These are phyloP conservation scores for Centrocercus urophasianus DNA, from an alignment of 2,113 vertebrate genomes.

Conservation along the genomic window DNA sequence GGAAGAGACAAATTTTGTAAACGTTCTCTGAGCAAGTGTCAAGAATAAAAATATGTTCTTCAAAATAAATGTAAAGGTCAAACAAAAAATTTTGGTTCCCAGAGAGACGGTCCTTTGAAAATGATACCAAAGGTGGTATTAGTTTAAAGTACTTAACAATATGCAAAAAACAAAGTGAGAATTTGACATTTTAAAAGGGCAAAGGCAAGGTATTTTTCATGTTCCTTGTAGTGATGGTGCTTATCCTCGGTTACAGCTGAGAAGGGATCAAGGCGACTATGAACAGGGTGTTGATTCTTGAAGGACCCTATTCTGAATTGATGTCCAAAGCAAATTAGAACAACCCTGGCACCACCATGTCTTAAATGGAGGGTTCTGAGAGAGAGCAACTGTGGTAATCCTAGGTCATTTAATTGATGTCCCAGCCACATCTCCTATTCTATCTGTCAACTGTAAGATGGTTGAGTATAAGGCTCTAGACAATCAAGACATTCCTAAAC, in stretches of 20 bases:
- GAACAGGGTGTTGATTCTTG: not conserved
- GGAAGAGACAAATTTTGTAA: not conserved
- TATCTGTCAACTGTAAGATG: not conserved
- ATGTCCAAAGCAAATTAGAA: not conserved
- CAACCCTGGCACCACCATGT: too few species aligned
- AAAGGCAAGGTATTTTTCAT: not conserved
- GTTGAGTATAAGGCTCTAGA: not conserved
- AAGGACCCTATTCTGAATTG: not conserved
- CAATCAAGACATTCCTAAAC: too few species aligned
- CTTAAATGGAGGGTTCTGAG: not conserved
- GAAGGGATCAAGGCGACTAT: not conserved
- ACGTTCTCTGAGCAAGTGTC: not conserved
- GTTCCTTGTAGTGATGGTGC: not conserved
- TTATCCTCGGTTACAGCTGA: not conserved
- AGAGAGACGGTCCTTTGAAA: not conserved
- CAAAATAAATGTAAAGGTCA: conserved; percentile 26
- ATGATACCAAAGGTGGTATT: not conserved
- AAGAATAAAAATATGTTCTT: conserved; percentile 15
- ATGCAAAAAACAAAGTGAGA: not conserved
- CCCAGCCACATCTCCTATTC: not conserved
- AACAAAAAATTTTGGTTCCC: not conserved
- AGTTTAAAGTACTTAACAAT: conserved; percentile 1
- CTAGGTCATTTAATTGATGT: not conserved
- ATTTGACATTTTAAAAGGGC: conserved; percentile 14
- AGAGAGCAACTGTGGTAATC: not conserved